phyloP scores from a whole-genome alignment of 2,113 vertebrate genomes.

The Onychorhynchus coronatus region DNA sequence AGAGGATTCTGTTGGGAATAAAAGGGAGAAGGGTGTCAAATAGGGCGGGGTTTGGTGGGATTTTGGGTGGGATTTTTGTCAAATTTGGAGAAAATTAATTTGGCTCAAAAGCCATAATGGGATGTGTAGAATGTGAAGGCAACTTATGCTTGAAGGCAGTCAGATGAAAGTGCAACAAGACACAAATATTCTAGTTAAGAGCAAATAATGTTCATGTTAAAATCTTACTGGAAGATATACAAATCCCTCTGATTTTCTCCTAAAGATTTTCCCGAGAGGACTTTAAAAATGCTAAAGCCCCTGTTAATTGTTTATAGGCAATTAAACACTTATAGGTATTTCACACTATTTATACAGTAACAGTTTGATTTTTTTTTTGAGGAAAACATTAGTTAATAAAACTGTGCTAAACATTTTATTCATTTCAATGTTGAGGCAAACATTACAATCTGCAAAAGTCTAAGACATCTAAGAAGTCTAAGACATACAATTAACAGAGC shows the following conservation, averaged over 20 bases:
- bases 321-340: background rate
- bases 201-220: accelerated
- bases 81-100: background rate
- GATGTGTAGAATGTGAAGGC: background rate
- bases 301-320: background rate
- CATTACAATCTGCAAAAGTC: background rate
- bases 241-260: background rate
- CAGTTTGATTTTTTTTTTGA: background rate
- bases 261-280: background rate
- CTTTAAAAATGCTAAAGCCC: background rate
- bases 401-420: background rate
- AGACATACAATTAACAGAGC: background rate
- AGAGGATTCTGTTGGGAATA: background rate
- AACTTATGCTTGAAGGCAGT: background rate
- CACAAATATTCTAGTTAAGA: background rate
- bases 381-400: background rate
- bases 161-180: background rate
- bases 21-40: background rate
- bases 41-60: accelerated
- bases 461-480: background rate
- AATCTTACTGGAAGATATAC: background rate
- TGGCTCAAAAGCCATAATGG: background rate
- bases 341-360: background rate
- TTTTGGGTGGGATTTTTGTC: background rate
- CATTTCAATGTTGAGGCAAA: background rate